A percentile compares a stretch with the other conserved stretches of the same genome.
Conservation (phyloP, 1,140 invertebrate species). For the Tetramorium parvispinum region DNA sequence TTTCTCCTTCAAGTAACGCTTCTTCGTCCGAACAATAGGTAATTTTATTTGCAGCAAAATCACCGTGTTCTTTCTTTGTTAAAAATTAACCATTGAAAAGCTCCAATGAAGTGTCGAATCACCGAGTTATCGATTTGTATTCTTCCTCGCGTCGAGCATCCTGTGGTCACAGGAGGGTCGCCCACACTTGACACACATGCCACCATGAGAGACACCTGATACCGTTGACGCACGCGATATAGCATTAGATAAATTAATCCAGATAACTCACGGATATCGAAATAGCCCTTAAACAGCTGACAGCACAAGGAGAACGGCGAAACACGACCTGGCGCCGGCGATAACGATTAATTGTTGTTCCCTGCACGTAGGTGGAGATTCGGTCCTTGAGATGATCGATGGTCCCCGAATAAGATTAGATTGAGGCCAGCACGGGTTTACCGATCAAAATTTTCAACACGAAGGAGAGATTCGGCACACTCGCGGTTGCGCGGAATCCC, state of each 20-base stretch:
- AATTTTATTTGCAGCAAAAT: background rate
- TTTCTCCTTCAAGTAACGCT: background rate
- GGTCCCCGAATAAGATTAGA: background rate
- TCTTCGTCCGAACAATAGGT: background rate
- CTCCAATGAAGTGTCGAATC: background rate
- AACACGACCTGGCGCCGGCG: background rate
- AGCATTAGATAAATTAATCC: slow-evolving; percentile 50
- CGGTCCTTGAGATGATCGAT: background rate
- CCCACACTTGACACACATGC: slow-evolving; percentile 26
- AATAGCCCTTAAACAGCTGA: slow-evolving; percentile 36
- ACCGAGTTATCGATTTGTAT: background rate
- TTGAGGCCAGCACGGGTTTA: background rate
- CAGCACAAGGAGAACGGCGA: background rate
- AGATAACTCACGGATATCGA: slow-evolving; percentile 45
- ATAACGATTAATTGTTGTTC: slow-evolving; percentile 31
- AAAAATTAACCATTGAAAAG: background rate
- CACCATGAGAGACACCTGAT: background rate
- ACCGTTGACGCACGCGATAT: slow-evolving; percentile 3
- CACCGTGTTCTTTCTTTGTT: background rate
- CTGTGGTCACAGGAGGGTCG: background rate
- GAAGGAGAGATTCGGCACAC: background rate
- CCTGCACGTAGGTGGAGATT: background rate
- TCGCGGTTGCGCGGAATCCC: slow-evolving; percentile 11
- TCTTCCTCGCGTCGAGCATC: background rate
- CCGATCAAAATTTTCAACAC: background rate